Evolutionary conservation across 2,888 invertebrate genomes (phyloP).

Genomic region (Tiphia femorata): DNA sequence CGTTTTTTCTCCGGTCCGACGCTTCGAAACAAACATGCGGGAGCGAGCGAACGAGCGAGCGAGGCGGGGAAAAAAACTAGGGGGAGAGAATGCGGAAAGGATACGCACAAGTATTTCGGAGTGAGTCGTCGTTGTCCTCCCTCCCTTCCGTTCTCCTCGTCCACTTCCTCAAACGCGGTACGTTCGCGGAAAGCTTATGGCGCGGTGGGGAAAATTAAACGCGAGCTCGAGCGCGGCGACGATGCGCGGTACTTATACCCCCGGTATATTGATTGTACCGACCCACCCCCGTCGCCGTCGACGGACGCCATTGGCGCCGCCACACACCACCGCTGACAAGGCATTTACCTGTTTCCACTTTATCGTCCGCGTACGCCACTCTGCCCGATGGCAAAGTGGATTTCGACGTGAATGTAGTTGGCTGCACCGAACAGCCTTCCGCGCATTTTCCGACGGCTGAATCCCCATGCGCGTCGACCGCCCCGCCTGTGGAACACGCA

Average conservation of each 20-base stretch:
- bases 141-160: not conserved
- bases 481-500: not conserved
- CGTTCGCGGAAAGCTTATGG: not conserved
- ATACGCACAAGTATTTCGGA: not conserved
- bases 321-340: conserved; percentile 46
- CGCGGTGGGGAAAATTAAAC: conserved; percentile 34
- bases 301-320: conserved; percentile 26
- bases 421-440: conserved; percentile 23
- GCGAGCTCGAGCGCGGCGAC: conserved; percentile 23
- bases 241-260: conserved; percentile 38
- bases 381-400: conserved; percentile 38
- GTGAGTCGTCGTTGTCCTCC: too few relatives aligned
- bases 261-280: conserved; percentile 36
- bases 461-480: too few relatives aligned
- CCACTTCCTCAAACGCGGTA: too few relatives aligned
- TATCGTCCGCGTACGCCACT: conserved; percentile 40
- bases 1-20: not conserved
- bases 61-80: not conserved
- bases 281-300: conserved; percentile 3
- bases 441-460: conserved; percentile 23
- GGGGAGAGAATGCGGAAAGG: not conserved
- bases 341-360: conserved; percentile 55
- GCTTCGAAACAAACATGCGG: conserved; percentile 39
- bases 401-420: conserved; percentile 43
- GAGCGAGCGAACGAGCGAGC: not conserved